Evolutionary conservation across 2,113 vertebrate genomes (phyloP), one percentile per base, ranked within the genome.

Genomic region (Chaetodon trifascialis): DNA sequence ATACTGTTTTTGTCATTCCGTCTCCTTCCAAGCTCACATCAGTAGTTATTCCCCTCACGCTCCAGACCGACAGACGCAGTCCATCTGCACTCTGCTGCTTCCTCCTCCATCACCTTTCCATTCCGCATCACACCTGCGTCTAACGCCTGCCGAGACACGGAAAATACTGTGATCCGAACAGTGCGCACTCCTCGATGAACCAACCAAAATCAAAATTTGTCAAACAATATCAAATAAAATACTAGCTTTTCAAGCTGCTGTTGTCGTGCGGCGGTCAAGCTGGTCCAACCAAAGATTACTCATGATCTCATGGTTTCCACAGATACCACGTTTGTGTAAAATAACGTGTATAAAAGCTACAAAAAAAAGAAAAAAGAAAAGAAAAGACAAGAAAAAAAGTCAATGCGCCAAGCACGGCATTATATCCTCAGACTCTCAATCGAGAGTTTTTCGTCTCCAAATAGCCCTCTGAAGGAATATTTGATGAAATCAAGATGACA

Each of bases 71-170:
- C n/a, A 3, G 17, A 9, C 14, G 10, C 15, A 25, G 15, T 5
- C 69, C 38, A 25, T 36, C 54, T 25, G 58, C 16, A 3, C 4
- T 19, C 49, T 4, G 56, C 52, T 40, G 79, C n/a, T 23, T 75
- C 72, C 44, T 59, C 59, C 60, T 73, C 54, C 46, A 65, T 73
- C 82, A 78, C 51, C 58, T 64, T 30, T 30, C 30, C 30, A 30
- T 30, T 30, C 23, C 42, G n/a, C 67, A 72, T 44, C 81, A 66
- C 60, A 73, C 63, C 76, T 84, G 82, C 62, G 60, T 1, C 51
- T 49, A 11, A 25, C 36, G 19, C 52, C 34, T 17, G 30, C 73
- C 5, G 12, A 34, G 10, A n/a, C 10, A 40, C 16, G 12, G 1
- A 7, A n/a, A 15, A 44, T 12, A 2, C 21, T 34, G 21, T 23